Evolutionary conservation across 2,113 vertebrate species (phyloP), one percentile per base, ranked within the genome.

Genomic region (Burhinus bistriatus): DNA sequence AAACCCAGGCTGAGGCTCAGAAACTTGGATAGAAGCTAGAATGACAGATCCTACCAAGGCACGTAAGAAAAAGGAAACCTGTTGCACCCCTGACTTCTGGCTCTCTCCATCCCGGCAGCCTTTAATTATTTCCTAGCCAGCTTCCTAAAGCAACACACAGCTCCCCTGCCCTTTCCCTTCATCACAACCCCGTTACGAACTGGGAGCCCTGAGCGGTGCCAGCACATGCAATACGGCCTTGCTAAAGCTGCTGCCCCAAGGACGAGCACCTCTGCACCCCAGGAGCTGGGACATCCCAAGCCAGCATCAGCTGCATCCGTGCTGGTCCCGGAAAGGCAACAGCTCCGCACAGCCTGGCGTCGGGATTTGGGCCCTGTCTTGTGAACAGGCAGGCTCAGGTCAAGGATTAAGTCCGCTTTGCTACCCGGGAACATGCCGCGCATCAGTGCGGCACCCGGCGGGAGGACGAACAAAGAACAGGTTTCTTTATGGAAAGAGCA

Each of bases 401-500:
- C 49, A 57, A 90, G 61, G 44, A 83, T 69, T 64, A 44, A 87
- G 55, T 25, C 73, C 2, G 5, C 21, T n/a, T 59, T 15, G 47
- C 70, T 75, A 2, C 12, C 64, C 3, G 1, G 40, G 68, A 88
- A n/a, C 61, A 20, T 1, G 1, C 32, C 1, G 2, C 0, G 0
- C 61, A 51, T 23, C 2, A 1, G 69, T 42, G 52, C 2, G 1
- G 59, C 0, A 1, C 32, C 57, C 1, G 0, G 26, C 0, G 0
- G 3, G 32, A 71, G 59, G 23, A 49, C 2, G 4, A 87, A 64
- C 59, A 85, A 87, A 87, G 72, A 57, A 9, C 69, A 85, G 59
- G 77, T 71, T 89, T 68, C 83, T 47, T 91, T 59, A 75, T 27
- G 57, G 84, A 80, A 85, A 87, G 15, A 44, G 61, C 19, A 30